Percentiles rank a stretch among this genome's conserved stretches.
Conservation (phyloP, 2,797 vertebrate genomes). For the Sorex maritimensis region DNA sequence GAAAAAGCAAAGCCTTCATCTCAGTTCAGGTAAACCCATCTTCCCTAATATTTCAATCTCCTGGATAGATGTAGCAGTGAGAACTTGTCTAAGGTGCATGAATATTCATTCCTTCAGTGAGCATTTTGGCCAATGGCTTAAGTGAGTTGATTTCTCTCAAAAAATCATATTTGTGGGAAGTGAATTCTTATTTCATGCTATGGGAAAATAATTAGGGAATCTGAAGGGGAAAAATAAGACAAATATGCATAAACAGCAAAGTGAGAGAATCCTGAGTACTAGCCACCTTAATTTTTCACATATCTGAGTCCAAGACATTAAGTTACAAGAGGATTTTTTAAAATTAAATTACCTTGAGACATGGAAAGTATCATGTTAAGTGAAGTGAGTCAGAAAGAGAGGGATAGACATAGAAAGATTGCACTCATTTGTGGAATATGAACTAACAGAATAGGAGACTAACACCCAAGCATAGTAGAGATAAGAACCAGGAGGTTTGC, state of each 20-base stretch:
- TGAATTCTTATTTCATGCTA: neutral
- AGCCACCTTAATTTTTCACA: neutral
- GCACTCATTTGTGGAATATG: no score
- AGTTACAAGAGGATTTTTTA: no score
- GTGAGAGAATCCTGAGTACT: neutral
- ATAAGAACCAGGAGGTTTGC: no score
- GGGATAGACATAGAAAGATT: no score
- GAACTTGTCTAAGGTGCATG: neutral
- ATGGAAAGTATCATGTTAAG: no score
- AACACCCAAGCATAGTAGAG: no score
- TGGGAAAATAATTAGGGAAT: neutral
- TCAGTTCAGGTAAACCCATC: neutral
- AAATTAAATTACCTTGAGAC: no score
- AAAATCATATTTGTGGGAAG: constrained; percentile 3
- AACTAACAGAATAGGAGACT: no score
- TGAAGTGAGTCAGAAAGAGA: no score
- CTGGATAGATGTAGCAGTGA: neutral
- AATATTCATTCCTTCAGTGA: neutral
- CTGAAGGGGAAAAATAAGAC: neutral
- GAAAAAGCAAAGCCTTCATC: neutral
- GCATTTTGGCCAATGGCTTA: neutral
- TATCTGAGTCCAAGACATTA: neutral
- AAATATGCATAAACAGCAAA: neutral
- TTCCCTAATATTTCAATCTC: neutral
- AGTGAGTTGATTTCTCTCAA: neutral